phyloP scores from a whole-genome alignment of 1,140 invertebrate species.

The Bombyx mandarina region DNA sequence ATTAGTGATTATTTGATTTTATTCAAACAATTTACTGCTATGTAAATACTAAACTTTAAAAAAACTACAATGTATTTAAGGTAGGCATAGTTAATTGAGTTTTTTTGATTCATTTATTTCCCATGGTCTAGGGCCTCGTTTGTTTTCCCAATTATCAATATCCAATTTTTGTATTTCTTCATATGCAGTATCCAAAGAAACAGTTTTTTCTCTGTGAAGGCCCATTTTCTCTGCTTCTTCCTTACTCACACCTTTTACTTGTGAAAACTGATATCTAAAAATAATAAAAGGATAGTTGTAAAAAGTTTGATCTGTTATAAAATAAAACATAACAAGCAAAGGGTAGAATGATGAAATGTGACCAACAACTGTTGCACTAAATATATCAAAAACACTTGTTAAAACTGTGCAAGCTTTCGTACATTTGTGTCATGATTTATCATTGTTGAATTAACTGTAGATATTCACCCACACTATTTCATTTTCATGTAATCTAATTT shows the following conservation, averaged over 20 bases:
- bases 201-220: slow-evolving; percentile 76
- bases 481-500: too few relatives aligned
- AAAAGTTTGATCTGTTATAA: background rate
- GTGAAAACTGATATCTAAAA: slow-evolving; percentile 79
- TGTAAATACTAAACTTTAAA: background rate
- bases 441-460: too few relatives aligned
- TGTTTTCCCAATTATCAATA: slow-evolving; percentile 86
- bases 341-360: too few relatives aligned
- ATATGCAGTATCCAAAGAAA: slow-evolving; percentile 80
- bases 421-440: too few relatives aligned
- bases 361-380: too few relatives aligned
- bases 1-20: too few relatives aligned
- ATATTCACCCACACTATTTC: too few relatives aligned
- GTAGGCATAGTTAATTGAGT: slow-evolving; percentile 5
- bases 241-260: slow-evolving; percentile 71
- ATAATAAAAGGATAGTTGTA: background rate
- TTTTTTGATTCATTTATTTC: slow-evolving; percentile 51
- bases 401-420: too few relatives aligned
- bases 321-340: background rate
- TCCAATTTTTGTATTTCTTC: slow-evolving; percentile 80
- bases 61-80: background rate
- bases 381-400: too few relatives aligned
- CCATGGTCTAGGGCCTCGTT: slow-evolving; percentile 85
- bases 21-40: too few relatives aligned
- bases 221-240: slow-evolving; percentile 77